A percentile compares a stretch with the other conserved stretches of the same genome.
Evolutionary conservation across 2,797 vertebrate genomes (phyloP).

Genomic region (Cyclopterus lumpus): DNA sequence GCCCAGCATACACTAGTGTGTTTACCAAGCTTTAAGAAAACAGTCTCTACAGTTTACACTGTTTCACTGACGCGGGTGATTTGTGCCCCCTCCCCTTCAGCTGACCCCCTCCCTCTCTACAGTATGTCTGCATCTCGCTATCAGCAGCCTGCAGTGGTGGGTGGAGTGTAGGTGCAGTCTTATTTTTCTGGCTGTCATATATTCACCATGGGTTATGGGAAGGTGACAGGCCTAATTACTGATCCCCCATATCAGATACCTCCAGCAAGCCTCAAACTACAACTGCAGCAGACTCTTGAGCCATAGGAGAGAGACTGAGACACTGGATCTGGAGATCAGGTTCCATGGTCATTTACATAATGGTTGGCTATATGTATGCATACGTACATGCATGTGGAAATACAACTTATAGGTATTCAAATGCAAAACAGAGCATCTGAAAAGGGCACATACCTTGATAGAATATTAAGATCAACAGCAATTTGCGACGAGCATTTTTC

Average conservation of each 20-base stretch:
- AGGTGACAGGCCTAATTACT: constrained; percentile 77
- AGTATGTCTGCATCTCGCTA: constrained; percentile 57
- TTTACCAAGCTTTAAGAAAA: constrained; percentile 39
- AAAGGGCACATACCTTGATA: neutral
- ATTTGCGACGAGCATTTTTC: constrained; percentile 14
- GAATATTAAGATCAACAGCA: neutral
- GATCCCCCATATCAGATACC: constrained; percentile 68
- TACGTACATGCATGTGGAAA: neutral
- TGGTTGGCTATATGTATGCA: neutral
- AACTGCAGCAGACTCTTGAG: constrained; percentile 43
- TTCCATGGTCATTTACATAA: constrained; percentile 19
- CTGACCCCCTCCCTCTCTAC: constrained; percentile 2
- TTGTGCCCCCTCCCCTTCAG: constrained; percentile 29
- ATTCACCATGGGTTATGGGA: constrained; percentile 74
- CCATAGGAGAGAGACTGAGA: constrained; percentile 14
- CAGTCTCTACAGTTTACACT: constrained; percentile 44
- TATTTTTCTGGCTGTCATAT: constrained; percentile 82
- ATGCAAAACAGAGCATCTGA: constrained; percentile 2
- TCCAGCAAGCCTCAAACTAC: constrained; percentile 45
- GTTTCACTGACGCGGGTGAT: constrained; percentile 43
- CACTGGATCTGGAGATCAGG: constrained; percentile 10
- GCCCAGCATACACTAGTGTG: constrained; percentile 21
- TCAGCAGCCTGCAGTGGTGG: constrained; percentile 70
- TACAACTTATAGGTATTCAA: neutral
- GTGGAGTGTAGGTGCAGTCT: constrained; percentile 74